Evolutionary conservation across 2,113 vertebrate species (phyloP).

Genomic region (Penelope pileata): DNA sequence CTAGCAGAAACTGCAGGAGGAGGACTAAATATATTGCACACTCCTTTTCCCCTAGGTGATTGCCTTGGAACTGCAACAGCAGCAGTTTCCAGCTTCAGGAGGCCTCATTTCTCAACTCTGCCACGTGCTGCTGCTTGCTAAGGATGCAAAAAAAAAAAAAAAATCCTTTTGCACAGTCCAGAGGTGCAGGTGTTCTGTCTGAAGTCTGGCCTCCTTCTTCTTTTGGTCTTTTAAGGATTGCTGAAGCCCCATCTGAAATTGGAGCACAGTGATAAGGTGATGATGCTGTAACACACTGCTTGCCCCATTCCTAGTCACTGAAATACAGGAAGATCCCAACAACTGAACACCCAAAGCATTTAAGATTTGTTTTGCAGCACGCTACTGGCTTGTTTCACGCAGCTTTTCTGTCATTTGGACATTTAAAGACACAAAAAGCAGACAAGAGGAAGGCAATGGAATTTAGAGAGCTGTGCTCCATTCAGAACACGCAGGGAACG

Average conservation of each 20-base stretch:
- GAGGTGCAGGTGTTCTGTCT: neutral
- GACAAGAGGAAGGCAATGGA: neutral
- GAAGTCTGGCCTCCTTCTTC: neutral
- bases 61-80: neutral
- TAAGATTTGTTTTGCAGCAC: neutral
- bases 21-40: neutral
- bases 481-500: neutral
- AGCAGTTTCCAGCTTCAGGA: accelerated
- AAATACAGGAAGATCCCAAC: neutral
- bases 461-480: neutral
- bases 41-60: neutral
- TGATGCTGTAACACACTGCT: neutral
- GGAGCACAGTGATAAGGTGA: neutral
- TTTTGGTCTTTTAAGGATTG: neutral
- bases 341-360: neutral
- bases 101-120: neutral
- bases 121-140: accelerated
- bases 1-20: neutral
- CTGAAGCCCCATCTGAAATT: neutral
- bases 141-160: neutral
- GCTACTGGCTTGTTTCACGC: neutral
- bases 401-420: neutral
- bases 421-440: neutral
- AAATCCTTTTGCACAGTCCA: neutral
- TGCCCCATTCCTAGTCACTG: neutral